Evolutionary conservation across 2,888 invertebrate genomes (phyloP).

Genomic region (Metalampra italica): DNA sequence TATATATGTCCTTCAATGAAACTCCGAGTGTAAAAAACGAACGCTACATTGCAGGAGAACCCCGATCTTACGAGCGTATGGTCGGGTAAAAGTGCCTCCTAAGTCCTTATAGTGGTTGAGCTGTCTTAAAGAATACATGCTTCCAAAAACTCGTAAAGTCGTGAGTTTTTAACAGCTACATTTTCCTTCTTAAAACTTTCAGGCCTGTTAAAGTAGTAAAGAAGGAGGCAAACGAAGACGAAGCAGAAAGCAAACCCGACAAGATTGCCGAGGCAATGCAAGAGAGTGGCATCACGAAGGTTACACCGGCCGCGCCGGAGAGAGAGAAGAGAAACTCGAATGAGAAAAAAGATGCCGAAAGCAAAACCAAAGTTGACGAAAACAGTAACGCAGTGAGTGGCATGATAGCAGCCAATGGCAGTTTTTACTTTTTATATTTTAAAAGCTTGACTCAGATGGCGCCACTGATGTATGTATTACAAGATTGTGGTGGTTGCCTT

Average conservation of each 20-base stretch:
- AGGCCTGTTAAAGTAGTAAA: slow-evolving; percentile 49
- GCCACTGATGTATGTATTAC: no score
- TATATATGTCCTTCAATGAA: no score
- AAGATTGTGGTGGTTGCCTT: no score
- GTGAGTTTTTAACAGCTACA: no score
- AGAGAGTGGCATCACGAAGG: slow-evolving; percentile 1
- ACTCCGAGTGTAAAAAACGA: no score
- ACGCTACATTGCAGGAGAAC: no score
- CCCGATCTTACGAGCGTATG: no score
- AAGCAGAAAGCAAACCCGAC: slow-evolving; percentile 12
- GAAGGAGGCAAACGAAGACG: slow-evolving; percentile 35
- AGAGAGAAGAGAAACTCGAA: neutral
- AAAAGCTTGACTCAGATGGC: no score
- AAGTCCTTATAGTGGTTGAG: no score
- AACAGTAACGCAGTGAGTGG: slow-evolving; percentile 6
- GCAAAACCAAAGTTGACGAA: slow-evolving; percentile 14
- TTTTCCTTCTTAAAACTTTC: neutral
- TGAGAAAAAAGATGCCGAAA: neutral
- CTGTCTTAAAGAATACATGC: no score
- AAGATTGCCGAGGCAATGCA: slow-evolving; percentile 1
- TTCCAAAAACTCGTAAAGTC: no score
- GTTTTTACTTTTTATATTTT: neutral
- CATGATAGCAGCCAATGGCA: neutral
- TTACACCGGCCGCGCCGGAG: neutral
- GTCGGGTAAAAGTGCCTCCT: no score